Conservation (phyloP, 2,888 invertebrate genomes). For the Agrilus mali region DNA sequence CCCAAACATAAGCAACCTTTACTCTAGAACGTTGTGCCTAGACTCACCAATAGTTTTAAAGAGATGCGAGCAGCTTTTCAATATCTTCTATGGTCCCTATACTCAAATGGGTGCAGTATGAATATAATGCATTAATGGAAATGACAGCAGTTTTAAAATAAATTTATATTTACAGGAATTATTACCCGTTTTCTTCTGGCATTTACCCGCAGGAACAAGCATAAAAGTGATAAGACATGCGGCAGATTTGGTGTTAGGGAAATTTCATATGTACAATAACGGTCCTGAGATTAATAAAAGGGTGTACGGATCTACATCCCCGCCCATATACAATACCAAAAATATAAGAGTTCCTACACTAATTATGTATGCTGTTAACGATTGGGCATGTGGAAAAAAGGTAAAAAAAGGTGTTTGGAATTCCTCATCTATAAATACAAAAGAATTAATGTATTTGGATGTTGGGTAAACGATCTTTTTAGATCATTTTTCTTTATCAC, state of each 20-base stretch:
- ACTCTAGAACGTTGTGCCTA: slow-evolving; percentile 21
- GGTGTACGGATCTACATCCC: slow-evolving; percentile 38
- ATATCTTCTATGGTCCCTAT: slow-evolving; percentile 27
- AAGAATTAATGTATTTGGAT: too few species aligned
- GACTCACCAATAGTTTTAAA: slow-evolving; percentile 26
- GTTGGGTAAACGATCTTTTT: too few species aligned
- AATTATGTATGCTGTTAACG: slow-evolving; percentile 49
- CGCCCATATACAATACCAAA: slow-evolving; percentile 44
- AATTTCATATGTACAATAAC: slow-evolving; percentile 45
- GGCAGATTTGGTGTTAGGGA: slow-evolving; percentile 23
- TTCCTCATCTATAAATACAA: too few species aligned
- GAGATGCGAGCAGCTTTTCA: slow-evolving; percentile 24
- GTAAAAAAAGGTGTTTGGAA: slow-evolving; percentile 26
- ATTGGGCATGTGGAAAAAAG: slow-evolving; percentile 43
- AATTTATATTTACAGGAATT: slow-evolving; percentile 22
- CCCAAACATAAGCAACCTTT: slow-evolving; percentile 18
- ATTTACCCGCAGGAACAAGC: slow-evolving; percentile 29
- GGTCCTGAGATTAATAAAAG: slow-evolving; percentile 36
- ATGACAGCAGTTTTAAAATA: neutral
- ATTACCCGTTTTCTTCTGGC: slow-evolving; percentile 28
- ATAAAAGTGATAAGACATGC: slow-evolving; percentile 28
- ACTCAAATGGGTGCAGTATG: slow-evolving; percentile 27
- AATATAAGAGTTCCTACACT: slow-evolving; percentile 46
- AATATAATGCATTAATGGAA: slow-evolving; percentile 1
- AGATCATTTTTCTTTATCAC: too few species aligned